A percentile compares a stretch with the other conserved stretches of the same genome.
phyloP scores from a whole-genome alignment of 2,113 vertebrate genomes.

The Pardalotus punctatus region DNA sequence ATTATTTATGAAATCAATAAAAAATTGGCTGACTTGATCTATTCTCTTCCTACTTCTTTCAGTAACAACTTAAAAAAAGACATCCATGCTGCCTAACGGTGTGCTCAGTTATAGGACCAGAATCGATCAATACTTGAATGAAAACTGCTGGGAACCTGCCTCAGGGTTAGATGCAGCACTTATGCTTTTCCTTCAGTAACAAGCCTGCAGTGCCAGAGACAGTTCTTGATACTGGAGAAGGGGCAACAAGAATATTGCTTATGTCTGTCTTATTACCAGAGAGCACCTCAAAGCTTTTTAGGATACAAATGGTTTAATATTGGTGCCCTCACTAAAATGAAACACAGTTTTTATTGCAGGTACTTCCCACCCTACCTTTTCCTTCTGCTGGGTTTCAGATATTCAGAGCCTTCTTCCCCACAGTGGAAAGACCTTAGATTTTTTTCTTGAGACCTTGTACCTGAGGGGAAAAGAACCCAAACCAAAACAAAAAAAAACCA shows the following conservation, averaged over 20 bases:
- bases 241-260: neutral
- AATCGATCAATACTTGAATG: neutral
- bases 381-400: neutral
- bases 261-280: neutral
- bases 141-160: neutral
- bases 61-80: neutral
- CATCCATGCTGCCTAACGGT: neutral
- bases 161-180: neutral
- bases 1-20: neutral
- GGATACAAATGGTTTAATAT: neutral
- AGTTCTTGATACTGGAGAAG: neutral
- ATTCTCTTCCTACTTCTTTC: neutral
- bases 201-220: neutral
- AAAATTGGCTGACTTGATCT: neutral
- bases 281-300: neutral
- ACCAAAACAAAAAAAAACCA: accelerated
- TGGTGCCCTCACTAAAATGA: neutral
- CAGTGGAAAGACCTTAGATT: neutral
- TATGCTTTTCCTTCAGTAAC: neutral
- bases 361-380: neutral
- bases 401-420: neutral
- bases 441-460: neutral
- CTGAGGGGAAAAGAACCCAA: accelerated
- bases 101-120: neutral
- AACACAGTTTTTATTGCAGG: neutral